These are phyloP conservation scores for Meteorus colon DNA, from an alignment of 2,888 invertebrate genomes.

Conservation along the genomic window DNA sequence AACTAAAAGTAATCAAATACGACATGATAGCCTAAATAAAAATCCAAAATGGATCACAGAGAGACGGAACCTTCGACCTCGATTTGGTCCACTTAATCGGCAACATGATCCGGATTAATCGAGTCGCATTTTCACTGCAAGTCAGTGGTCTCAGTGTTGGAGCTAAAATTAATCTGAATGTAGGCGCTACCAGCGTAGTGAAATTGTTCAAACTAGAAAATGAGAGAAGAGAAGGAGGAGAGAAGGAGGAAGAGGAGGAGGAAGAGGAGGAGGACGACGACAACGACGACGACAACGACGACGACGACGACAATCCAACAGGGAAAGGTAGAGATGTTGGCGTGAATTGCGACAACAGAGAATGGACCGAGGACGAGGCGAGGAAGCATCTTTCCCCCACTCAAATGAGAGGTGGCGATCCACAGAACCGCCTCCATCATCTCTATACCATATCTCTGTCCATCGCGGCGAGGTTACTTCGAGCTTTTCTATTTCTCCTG, in stretches of 20 bases:
- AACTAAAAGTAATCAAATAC: neutral
- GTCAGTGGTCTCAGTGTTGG: slow-evolving; percentile 11
- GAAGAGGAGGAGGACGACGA: no score
- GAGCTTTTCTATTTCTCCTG: slow-evolving; percentile 30
- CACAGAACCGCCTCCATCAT: slow-evolving; percentile 70
- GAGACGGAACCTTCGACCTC: slow-evolving; percentile 15
- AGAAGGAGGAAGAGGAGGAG: no score
- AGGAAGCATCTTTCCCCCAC: slow-evolving; percentile 62
- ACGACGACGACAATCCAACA: neutral
- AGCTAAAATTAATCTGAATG: slow-evolving; percentile 50
- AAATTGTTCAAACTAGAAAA: slow-evolving; percentile 12
- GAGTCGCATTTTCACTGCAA: neutral
- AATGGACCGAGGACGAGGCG: slow-evolving; percentile 47
- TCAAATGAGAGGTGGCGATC: slow-evolving; percentile 65
- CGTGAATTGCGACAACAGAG: slow-evolving; percentile 18
- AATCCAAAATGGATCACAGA: neutral
- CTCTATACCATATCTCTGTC: slow-evolving; percentile 52
- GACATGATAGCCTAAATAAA: neutral
- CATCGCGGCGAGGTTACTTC: slow-evolving; percentile 40
- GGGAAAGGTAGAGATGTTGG: slow-evolving; percentile 32
- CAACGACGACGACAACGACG: no score
- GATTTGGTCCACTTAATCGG: slow-evolving; percentile 33
- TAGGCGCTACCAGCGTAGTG: slow-evolving; percentile 43
- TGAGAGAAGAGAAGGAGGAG: slow-evolving; percentile 25
- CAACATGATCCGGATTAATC: slow-evolving; percentile 32